A percentile compares a stretch with the other conserved stretches of the same genome.
phyloP scores from a whole-genome alignment of 30 jellyfish, hydroid and myxozoan genomes.

The Catostylus mosaicus region DNA sequence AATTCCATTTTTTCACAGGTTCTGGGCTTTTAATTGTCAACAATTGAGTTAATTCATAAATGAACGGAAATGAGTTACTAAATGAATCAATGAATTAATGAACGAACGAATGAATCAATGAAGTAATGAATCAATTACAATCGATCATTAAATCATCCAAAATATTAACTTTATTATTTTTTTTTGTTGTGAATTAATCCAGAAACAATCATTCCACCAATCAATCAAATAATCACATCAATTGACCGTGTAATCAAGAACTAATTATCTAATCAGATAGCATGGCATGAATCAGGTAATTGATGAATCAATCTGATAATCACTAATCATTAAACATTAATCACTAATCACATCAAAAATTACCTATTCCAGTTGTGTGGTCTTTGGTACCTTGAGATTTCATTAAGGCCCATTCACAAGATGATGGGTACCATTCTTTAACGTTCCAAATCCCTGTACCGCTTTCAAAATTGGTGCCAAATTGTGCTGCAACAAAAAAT shows the following conservation, averaged over 20 bases:
- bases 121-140: not conserved
- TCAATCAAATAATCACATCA: too few species aligned
- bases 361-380: conserved; percentile 53
- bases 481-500: not conserved
- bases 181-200: too few species aligned
- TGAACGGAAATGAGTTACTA: not conserved
- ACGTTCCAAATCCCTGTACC: not conserved
- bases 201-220: too few species aligned
- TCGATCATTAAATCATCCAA: not conserved
- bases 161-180: not conserved
- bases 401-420: conserved; percentile 33
- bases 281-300: too few species aligned
- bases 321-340: too few species aligned
- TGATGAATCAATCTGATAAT: too few species aligned
- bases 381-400: conserved; percentile 3
- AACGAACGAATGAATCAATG: not conserved
- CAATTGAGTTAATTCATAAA: too few species aligned
- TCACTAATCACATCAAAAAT: not conserved
- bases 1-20: too few species aligned
- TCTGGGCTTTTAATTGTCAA: too few species aligned
- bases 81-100: not conserved
- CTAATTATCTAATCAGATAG: too few species aligned
- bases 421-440: not conserved
- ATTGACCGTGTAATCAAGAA: too few species aligned
- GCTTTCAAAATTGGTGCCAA: not conserved